Base-by-base conservation (phyloP, 37 sponge, comb jelly and placozoan species). In the Beroe ovata region DNA sequence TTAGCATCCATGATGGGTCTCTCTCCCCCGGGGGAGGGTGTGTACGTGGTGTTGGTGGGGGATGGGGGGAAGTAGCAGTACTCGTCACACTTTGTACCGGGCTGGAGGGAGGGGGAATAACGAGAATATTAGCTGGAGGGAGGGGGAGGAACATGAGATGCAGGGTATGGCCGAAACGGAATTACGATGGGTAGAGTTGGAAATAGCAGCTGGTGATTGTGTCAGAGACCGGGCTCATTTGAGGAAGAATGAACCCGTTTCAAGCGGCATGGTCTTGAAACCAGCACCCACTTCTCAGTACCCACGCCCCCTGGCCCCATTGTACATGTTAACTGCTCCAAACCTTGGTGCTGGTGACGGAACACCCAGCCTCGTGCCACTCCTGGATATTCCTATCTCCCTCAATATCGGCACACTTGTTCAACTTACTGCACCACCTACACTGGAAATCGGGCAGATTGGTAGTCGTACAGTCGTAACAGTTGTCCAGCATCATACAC, bases 401-500 rank as follows among this genome's bases (percentile, higher is more conserved):
- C 38, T 77, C 38, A 21, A 23, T 77, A 41, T 77, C 84, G 2
- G 36, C n/a, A 19, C 84, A 77, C 54, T 36, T 40, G 38, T 42
- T 19, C 23, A 35, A 23, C 54, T 77, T 77, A 25, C 54, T 19
- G 54, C 84, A 77, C 84, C 84, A 77, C 28, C 28, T 11, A 23
- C 84, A 77, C 28, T 11, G 11, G 28, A 77, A 77, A 20, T 25
- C 84, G 47, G 84, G 84, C 8, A 77, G 84, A 1, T 3, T 23
- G 28, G 26, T 23, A 1, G 54, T 77, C 54, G 54, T 39, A 25
- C 84, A 77, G 54, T 77, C 38, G 84, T 77, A 77, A 54, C 84
- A 77, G 84, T 77, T 36, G 20, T 38, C 38, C 0, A 77, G 41
- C 84, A 77, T 77, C 28, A 35, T 21, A 40, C 84, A 77, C 42